These are phyloP conservation scores for Labia minor DNA, from an alignment of 2,888 invertebrate species.

Conservation along the genomic window DNA sequence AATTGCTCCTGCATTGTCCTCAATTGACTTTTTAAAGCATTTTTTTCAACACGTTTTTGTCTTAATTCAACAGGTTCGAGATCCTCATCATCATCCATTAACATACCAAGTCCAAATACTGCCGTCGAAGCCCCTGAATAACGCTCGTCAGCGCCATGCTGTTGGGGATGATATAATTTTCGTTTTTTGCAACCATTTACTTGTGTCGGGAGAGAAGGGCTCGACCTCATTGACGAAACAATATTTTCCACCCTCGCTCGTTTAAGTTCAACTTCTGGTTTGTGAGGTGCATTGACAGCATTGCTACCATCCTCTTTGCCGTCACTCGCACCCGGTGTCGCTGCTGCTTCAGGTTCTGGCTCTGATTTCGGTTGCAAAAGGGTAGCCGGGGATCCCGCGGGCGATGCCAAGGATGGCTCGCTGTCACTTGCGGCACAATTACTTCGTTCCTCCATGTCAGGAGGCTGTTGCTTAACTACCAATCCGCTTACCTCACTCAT, in stretches of 20 bases:
- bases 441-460: constrained; percentile 49
- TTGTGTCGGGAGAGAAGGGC: constrained; percentile 62
- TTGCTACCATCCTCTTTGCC: constrained; percentile 19
- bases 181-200: constrained; percentile 92
- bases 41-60: constrained; percentile 77
- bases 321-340: constrained; percentile 15
- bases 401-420: constrained; percentile 27
- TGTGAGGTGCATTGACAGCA: constrained; percentile 21
- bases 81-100: constrained; percentile 61
- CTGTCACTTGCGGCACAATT: constrained; percentile 39
- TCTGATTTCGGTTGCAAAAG: constrained; percentile 24
- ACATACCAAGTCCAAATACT: constrained; percentile 47
- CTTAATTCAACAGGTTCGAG: constrained; percentile 65
- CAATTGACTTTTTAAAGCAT: constrained; percentile 72
- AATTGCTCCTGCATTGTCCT: constrained; percentile 80
- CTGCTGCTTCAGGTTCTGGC: constrained; percentile 20
- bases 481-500: constrained; percentile 49
- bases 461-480: constrained; percentile 37
- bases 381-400: constrained; percentile 24
- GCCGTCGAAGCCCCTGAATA: constrained; percentile 44
- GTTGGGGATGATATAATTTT: constrained; percentile 90
- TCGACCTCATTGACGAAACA: constrained; percentile 83
- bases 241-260: constrained; percentile 91
- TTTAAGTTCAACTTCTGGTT: constrained; percentile 54
- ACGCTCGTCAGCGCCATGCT: constrained; percentile 62